These are phyloP conservation scores for Fregetta grallaria DNA, from an alignment of 2,113 vertebrate genomes.

Conservation along the genomic window DNA sequence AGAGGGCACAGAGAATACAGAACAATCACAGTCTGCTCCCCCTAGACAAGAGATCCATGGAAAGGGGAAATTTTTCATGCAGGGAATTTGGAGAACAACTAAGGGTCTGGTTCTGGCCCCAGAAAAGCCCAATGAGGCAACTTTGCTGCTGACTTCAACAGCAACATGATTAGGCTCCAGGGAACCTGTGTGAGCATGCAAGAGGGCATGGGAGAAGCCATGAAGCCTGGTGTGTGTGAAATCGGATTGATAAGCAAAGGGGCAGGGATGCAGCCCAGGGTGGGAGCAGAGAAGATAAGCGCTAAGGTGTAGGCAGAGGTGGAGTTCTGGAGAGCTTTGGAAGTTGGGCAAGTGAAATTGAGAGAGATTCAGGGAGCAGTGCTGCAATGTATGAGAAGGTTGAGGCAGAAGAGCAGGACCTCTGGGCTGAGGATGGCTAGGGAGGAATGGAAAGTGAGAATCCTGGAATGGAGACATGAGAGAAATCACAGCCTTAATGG, in stretches of 20 bases:
- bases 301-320: conserved; percentile 51
- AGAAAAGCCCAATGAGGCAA: background rate
- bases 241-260: conserved; percentile 54
- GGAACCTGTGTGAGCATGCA: conserved; percentile 50
- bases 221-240: conserved; percentile 17
- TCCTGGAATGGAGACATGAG: background rate
- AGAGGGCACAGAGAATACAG: background rate
- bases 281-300: conserved; percentile 55
- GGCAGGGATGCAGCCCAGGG: conserved; percentile 48
- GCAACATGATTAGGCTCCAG: background rate
- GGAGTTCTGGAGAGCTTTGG: conserved; percentile 51
- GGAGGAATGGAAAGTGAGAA: background rate
- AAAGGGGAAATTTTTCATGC: background rate
- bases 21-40: background rate
- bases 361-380: background rate
- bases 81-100: background rate
- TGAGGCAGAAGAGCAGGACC: background rate
- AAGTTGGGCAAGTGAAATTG: conserved; percentile 49
- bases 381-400: background rate
- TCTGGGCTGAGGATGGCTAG: background rate
- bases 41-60: background rate
- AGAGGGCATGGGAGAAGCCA: conserved; percentile 31
- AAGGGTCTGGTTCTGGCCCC: background rate
- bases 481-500: background rate
- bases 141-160: background rate